Evolutionary conservation across 2,113 vertebrate species (phyloP).

Genomic region (Suricata suricatta): DNA sequence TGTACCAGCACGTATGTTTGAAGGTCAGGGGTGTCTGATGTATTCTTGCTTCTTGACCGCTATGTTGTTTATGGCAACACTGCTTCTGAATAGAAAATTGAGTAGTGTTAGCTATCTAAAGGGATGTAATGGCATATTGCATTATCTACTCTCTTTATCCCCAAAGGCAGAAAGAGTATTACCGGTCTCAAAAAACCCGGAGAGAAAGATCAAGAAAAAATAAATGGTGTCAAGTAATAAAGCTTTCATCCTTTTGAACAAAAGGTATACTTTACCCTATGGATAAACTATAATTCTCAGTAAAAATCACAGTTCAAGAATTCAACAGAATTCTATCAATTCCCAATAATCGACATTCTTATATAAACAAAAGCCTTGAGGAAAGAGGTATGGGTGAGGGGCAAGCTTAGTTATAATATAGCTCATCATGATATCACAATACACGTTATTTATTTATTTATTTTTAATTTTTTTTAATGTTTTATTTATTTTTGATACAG

Average conservation of each 20-base stretch:
- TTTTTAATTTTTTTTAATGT: no score
- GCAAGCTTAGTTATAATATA: background rate
- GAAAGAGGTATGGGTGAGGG: background rate
- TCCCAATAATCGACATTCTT: background rate
- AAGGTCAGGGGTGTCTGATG: background rate
- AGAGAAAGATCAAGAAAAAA: slow-evolving; percentile 14
- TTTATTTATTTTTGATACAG: no score
- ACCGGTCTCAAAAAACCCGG: background rate
- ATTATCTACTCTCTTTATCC: background rate
- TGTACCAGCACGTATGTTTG: background rate
- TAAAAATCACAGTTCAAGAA: background rate
- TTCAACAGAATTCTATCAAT: background rate
- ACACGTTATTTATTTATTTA: background rate
- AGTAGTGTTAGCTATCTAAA: background rate
- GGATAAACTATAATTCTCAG: background rate
- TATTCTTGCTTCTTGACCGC: background rate
- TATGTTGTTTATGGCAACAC: background rate
- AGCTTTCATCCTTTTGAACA: background rate
- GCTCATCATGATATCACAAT: background rate
- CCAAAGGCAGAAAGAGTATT: background rate
- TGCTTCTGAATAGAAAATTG: slow-evolving; percentile 63
- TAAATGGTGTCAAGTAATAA: no score
- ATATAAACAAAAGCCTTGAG: background rate
- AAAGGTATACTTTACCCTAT: background rate
- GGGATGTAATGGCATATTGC: background rate